Evolutionary conservation across 1,140 invertebrate species (phyloP).

Genomic region (Coenobita brevimanus): DNA sequence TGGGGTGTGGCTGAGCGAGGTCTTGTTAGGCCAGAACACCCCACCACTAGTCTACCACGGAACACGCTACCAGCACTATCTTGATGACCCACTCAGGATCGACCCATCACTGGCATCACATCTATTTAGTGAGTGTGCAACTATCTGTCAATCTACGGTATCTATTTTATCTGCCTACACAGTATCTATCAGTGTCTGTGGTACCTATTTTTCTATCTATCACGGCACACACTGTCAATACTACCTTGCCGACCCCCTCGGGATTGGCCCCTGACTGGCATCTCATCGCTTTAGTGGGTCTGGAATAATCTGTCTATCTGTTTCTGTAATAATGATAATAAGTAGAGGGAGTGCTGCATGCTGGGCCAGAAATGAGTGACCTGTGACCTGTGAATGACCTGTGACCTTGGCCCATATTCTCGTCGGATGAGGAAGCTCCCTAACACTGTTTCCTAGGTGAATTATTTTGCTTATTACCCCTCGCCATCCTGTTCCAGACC

Average conservation of each 20-base stretch:
- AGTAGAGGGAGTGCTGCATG: too few relatives aligned
- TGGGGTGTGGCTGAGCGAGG: conserved; percentile 93
- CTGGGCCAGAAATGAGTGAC: too few relatives aligned
- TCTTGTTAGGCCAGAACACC: conserved; percentile 90
- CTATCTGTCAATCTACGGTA: not conserved
- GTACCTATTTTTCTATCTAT: not conserved
- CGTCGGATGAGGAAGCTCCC: too few relatives aligned
- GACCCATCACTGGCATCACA: conserved; percentile 90
- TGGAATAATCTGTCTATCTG: not conserved
- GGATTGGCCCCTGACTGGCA: too few relatives aligned
- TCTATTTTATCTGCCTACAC: not conserved
- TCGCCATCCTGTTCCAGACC: too few relatives aligned
- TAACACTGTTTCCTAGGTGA: too few relatives aligned
- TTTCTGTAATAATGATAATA: not conserved
- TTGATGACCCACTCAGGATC: conserved; percentile 87
- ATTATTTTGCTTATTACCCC: too few relatives aligned
- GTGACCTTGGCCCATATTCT: too few relatives aligned
- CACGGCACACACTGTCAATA: not conserved
- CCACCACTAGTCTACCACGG: conserved; percentile 67
- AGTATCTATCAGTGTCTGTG: not conserved
- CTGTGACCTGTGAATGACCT: too few relatives aligned
- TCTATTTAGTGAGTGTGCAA: conserved; percentile 86
- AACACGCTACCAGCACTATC: conserved; percentile 71
- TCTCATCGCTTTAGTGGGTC: too few relatives aligned
- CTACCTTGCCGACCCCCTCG: not conserved